phyloP scores from a whole-genome alignment of 2,888 invertebrate genomes.

The Chesias legatella region DNA sequence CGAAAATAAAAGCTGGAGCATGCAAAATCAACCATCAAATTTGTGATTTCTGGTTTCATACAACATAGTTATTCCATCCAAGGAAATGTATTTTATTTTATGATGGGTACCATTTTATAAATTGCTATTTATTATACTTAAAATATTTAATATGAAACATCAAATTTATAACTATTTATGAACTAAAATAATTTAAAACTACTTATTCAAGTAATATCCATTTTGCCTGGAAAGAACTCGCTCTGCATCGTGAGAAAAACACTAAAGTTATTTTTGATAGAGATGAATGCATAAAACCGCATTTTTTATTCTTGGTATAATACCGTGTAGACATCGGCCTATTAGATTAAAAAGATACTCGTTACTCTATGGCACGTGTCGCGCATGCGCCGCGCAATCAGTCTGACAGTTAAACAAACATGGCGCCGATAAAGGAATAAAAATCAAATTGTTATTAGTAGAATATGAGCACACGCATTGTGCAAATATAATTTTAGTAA shows the following conservation, averaged over 20 bases:
- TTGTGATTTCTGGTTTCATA: too few relatives aligned
- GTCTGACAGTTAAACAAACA: slow-evolving; percentile 74
- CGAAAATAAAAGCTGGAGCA: too few relatives aligned
- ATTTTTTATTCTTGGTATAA: slow-evolving; percentile 42
- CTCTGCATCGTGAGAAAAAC: slow-evolving; percentile 34
- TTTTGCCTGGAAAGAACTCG: too few relatives aligned
- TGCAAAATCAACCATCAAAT: too few relatives aligned
- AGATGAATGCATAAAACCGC: slow-evolving; percentile 40
- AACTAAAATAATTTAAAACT: too few relatives aligned
- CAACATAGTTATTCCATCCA: too few relatives aligned
- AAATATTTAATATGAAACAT: too few relatives aligned
- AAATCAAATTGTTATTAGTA: slow-evolving; percentile 75
- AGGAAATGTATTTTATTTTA: too few relatives aligned
- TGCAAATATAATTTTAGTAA: slow-evolving; percentile 74
- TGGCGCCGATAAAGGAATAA: slow-evolving; percentile 68
- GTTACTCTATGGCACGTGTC: slow-evolving; percentile 58
- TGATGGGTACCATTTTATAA: too few relatives aligned
- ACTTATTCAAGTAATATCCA: too few relatives aligned
- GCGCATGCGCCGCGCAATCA: slow-evolving; percentile 51
- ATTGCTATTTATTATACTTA: too few relatives aligned
- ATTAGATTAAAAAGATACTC: slow-evolving; percentile 57
- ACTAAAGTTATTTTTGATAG: slow-evolving; percentile 45
- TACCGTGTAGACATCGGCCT: slow-evolving; percentile 43
- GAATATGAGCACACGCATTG: slow-evolving; percentile 64
- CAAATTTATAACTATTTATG: too few relatives aligned